phyloP scores from a whole-genome alignment of 2,797 vertebrate genomes.

The Ctenopoma multispine region DNA sequence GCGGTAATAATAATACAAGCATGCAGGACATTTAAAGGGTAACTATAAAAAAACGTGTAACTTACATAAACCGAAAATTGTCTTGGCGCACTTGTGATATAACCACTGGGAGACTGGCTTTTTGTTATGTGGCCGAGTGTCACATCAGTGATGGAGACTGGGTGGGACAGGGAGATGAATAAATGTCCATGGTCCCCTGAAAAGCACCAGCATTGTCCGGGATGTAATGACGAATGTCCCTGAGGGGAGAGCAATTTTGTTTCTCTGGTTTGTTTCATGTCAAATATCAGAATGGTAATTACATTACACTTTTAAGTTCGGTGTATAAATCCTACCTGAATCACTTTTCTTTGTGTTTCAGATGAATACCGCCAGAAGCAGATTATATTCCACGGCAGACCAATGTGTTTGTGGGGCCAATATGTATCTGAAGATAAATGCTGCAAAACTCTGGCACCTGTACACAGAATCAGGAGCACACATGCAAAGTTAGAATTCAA shows the following conservation, averaged over 20 bases:
- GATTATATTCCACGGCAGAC: rapidly evolving
- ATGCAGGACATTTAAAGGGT: not conserved
- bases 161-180: constrained; percentile 16
- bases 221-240: not conserved
- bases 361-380: not conserved
- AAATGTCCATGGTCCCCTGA: not conserved
- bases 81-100: not conserved
- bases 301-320: not conserved
- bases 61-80: constrained; percentile 9
- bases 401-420: rapidly evolving
- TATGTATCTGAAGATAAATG: not conserved
- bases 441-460: constrained; percentile 2
- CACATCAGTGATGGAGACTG: not conserved
- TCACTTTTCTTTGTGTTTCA: not conserved
- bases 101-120: not conserved
- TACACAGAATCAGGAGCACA: not conserved
- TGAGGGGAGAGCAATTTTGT: not conserved
- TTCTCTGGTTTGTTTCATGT: not conserved
- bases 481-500: not conserved
- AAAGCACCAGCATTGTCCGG: constrained; percentile 14
- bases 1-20: not conserved
- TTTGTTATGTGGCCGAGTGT: constrained; percentile 10
- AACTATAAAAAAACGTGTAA: not conserved
- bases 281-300: not conserved
- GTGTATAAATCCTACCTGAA: constrained; percentile 15